Conservation (phyloP, 2,113 vertebrate species). For the Aspiorhynchus laticeps region DNA sequence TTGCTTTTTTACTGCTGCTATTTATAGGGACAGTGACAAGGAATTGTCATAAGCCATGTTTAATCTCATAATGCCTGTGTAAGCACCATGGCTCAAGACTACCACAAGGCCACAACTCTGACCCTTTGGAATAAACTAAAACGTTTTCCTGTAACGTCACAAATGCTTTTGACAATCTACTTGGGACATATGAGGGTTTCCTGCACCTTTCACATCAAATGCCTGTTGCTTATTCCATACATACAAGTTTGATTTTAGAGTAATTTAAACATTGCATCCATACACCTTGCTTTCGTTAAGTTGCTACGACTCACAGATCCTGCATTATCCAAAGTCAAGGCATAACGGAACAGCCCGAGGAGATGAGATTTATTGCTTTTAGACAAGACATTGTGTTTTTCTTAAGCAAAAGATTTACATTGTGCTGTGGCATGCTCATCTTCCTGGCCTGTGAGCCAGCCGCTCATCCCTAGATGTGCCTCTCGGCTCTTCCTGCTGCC, state of each 20-base stretch:
- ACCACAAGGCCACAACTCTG: not conserved
- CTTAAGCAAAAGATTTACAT: conserved; percentile 31
- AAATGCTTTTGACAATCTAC: not conserved
- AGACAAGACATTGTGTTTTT: not conserved
- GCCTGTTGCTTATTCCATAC: not conserved
- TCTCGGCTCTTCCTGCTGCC: conserved; percentile 38
- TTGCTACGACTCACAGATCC: not conserved
- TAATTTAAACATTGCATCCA: conserved; percentile 3
- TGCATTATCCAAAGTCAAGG: conserved; percentile 2
- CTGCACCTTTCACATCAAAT: not conserved
- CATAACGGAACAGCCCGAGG: not conserved
- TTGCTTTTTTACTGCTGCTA: not conserved
- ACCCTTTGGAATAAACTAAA: not conserved
- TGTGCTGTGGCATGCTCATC: not conserved
- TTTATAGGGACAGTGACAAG: not conserved
- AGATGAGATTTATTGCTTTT: conserved; percentile 25
- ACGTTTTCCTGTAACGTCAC: not conserved
- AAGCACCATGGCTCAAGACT: not conserved
- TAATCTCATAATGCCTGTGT: not conserved
- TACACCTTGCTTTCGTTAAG: not conserved
- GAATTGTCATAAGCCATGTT: not conserved
- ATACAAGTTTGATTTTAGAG: not conserved
- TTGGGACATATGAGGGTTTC: not conserved
- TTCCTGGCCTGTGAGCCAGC: not conserved
- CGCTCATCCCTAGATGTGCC: conserved; percentile 15